phyloP scores from a whole-genome alignment of 2,888 invertebrate species.

The Ametastegia equiseti region DNA sequence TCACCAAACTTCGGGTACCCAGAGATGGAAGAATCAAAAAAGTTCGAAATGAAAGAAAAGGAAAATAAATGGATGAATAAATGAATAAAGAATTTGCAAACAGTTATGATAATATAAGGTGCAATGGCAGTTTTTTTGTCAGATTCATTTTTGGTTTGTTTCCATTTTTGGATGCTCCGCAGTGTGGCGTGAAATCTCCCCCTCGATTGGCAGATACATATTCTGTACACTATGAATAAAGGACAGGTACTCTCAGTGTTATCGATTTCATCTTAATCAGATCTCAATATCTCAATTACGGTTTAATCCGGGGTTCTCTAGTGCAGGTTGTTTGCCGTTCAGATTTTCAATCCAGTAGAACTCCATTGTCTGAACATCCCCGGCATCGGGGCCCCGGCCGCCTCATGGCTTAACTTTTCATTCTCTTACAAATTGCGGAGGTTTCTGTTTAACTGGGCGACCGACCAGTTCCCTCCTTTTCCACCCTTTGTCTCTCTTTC shows the following conservation, averaged over 20 bases:
- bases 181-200: too few species aligned
- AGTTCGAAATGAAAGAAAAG: too few species aligned
- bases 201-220: too few species aligned
- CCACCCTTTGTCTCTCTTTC: background rate
- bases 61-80: too few species aligned
- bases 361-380: conserved; percentile 66
- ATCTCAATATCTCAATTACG: conserved; percentile 76
- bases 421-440: conserved; percentile 41
- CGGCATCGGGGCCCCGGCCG: background rate
- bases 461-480: background rate
- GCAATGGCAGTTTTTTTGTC: too few species aligned
- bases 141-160: too few species aligned
- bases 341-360: conserved; percentile 72
- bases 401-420: conserved; percentile 43
- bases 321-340: conserved; percentile 72
- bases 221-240: background rate
- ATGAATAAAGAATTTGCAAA: too few species aligned
- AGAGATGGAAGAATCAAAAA: too few species aligned
- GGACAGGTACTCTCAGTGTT: conserved; percentile 52
- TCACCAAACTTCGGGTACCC: too few species aligned
- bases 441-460: conserved; percentile 24
- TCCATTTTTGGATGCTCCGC: too few species aligned
- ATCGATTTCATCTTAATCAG: conserved; percentile 75
- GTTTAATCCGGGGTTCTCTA: conserved; percentile 65
- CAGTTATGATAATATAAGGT: too few species aligned